Conservation (phyloP, 2,797 vertebrate species). For the Spinus pinus region DNA sequence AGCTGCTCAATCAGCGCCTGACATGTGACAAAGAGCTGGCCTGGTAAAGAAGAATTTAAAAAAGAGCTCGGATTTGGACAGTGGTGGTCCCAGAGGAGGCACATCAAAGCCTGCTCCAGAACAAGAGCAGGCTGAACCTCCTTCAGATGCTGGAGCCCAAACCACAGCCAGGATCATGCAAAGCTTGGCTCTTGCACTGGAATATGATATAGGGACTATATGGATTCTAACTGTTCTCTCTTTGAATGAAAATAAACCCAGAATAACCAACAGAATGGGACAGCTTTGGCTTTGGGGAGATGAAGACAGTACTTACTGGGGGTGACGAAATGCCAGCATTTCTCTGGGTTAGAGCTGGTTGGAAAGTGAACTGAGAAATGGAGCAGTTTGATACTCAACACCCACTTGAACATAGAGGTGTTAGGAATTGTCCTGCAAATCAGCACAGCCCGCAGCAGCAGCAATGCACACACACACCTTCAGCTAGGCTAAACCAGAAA, state of each 20-base stretch:
- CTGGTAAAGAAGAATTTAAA: background rate
- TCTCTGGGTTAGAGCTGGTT: background rate
- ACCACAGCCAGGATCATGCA: background rate
- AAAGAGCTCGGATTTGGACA: background rate
- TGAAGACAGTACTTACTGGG: background rate
- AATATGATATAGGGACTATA: background rate
- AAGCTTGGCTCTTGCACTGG: background rate
- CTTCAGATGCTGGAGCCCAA: background rate
- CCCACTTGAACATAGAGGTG: background rate
- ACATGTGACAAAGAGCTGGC: background rate
- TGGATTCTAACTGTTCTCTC: background rate
- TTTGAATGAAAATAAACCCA: background rate
- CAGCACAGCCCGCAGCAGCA: background rate
- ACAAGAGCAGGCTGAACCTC: background rate
- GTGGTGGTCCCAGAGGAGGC: background rate
- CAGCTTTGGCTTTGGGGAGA: background rate
- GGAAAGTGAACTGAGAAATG: background rate
- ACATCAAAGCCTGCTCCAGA: background rate
- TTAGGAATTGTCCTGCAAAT: background rate
- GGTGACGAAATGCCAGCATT: background rate
- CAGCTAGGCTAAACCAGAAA: background rate
- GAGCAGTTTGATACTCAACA: background rate
- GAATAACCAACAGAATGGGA: background rate
- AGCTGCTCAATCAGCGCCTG: background rate
- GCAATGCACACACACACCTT: background rate